Evolutionary conservation across 2,888 invertebrate genomes (phyloP).

Genomic region (Ligdia adustata): DNA sequence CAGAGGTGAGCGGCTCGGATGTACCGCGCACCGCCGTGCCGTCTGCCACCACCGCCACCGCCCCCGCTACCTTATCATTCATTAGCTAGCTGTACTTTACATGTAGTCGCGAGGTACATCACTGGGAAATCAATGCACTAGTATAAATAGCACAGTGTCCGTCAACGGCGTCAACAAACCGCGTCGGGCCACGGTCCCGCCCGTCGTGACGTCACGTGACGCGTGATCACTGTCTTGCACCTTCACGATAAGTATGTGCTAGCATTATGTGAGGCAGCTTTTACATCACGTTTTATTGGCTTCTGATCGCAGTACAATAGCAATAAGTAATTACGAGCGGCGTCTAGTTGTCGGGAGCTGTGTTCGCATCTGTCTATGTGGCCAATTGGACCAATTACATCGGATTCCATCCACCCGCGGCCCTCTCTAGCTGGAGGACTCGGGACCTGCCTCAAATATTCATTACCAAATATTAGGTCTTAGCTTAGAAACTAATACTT

Average conservation of each 20-base stretch:
- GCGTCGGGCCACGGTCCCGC: constrained; percentile 13
- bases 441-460: background rate
- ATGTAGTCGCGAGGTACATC: constrained; percentile 33
- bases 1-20: constrained; percentile 30
- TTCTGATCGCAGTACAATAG: background rate
- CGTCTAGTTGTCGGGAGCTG: constrained; percentile 22
- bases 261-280: background rate
- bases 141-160: constrained; percentile 30
- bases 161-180: no score
- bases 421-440: background rate
- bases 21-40: constrained; percentile 10
- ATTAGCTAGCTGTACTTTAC: constrained; percentile 32
- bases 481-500: no score
- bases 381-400: constrained; percentile 26
- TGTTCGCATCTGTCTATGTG: constrained; percentile 19
- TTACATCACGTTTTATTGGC: constrained; percentile 3
- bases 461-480: no score
- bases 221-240: background rate
- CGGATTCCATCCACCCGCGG: constrained; percentile 2
- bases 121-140: constrained; percentile 34
- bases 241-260: no score
- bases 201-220: background rate
- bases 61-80: constrained; percentile 38
- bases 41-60: constrained; percentile 16
- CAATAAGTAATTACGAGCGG: background rate